A percentile compares a stretch with the other conserved stretches of the same genome.
Conservation (phyloP, 2,888 invertebrate species). For the Xylophagus ater region DNA sequence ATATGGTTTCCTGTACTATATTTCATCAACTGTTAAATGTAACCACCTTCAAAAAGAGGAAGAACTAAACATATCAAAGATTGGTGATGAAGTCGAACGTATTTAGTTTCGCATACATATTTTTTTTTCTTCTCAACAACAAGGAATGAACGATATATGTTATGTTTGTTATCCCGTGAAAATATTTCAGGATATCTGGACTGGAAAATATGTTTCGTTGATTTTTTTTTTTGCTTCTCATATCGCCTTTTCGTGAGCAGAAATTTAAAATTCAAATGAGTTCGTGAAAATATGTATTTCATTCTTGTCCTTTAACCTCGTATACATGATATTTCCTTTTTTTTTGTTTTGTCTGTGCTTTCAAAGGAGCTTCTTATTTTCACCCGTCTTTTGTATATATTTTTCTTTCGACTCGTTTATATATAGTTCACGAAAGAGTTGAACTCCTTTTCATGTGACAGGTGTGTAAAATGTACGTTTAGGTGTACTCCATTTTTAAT, state of each 20-base stretch:
- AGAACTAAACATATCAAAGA: conserved; percentile 2
- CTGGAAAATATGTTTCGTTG: conserved; percentile 15
- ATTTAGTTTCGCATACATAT: background rate
- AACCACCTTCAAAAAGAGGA: background rate
- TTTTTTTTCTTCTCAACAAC: background rate
- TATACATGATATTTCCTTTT: no score
- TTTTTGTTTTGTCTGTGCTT: no score
- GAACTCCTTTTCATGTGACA: no score
- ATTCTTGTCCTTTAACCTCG: background rate
- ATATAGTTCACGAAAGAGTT: no score
- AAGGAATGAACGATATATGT: background rate
- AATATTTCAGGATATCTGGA: conserved; percentile 8
- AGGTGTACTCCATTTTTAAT: no score
- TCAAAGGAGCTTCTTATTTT: no score
- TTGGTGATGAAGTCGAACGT: background rate
- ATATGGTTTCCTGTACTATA: background rate
- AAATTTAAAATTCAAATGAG: conserved; percentile 25
- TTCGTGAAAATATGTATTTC: conserved; percentile 6
- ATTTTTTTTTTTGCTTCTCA: conserved; percentile 13
- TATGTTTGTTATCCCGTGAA: background rate
- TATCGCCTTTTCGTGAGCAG: conserved; percentile 17
- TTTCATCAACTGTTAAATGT: background rate
- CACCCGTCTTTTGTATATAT: no score
- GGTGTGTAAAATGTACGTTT: no score
- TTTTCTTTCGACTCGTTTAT: no score